Conservation (phyloP, 2,797 vertebrate genomes). For the Coregonus sp. region DNA sequence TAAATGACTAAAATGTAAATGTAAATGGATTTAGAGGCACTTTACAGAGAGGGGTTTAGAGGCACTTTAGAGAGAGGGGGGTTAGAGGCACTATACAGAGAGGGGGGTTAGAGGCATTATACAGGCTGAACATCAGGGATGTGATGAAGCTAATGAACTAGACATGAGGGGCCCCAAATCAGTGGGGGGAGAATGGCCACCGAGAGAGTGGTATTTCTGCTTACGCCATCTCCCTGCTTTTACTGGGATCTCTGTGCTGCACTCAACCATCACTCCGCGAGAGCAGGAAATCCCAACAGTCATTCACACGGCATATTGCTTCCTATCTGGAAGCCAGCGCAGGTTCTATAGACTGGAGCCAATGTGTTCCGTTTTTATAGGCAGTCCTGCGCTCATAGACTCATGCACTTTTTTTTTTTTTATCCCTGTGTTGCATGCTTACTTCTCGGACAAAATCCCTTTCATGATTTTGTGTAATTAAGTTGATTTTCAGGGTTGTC, state of each 20-base stretch:
- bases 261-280: slow-evolving; percentile 63
- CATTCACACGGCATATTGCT: slow-evolving; percentile 75
- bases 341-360: slow-evolving; percentile 63
- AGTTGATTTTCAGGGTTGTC: slow-evolving; percentile 68
- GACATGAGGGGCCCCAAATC: neutral
- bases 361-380: slow-evolving; percentile 38
- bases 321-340: slow-evolving; percentile 67
- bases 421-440: slow-evolving; percentile 27
- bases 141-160: no score
- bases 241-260: slow-evolving; percentile 49
- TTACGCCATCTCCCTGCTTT: slow-evolving; percentile 37
- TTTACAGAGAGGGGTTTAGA: neutral
- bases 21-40: slow-evolving; percentile 1
- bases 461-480: slow-evolving; percentile 66
- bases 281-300: slow-evolving; percentile 78
- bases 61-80: no score
- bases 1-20: no score
- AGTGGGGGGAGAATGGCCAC: slow-evolving; percentile 33
- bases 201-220: slow-evolving; percentile 14
- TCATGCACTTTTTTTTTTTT: slow-evolving; percentile 24
- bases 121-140: neutral
- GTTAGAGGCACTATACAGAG: no score
- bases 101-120: no score
- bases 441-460: slow-evolving; percentile 41
- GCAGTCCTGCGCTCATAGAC: slow-evolving; percentile 42